A percentile compares a stretch with the other conserved stretches of the same genome.
phyloP scores from a whole-genome alignment of 2,113 vertebrate genomes.

The Pseudorectes ferrugineus region DNA sequence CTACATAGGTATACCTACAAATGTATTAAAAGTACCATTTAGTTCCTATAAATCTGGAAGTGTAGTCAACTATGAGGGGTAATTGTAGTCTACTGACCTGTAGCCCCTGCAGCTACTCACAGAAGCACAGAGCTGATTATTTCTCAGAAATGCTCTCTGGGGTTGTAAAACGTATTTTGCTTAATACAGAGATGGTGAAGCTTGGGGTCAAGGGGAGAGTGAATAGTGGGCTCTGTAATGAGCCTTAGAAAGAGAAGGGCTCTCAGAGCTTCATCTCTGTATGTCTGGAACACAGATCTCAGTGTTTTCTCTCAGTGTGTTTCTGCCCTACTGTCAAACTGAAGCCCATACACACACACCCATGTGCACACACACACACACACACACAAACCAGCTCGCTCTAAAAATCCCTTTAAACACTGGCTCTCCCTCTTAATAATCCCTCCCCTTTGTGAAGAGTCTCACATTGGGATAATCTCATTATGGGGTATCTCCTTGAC shows the following conservation, averaged over 20 bases:
- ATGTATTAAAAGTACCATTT: background rate
- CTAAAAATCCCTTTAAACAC: background rate
- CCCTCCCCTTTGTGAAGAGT: background rate
- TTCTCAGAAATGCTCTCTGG: conserved; percentile 4
- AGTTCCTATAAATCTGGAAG: background rate
- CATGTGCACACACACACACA: background rate
- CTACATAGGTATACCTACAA: background rate
- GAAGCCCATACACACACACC: fast-evolving
- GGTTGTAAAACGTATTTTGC: conserved; percentile 3
- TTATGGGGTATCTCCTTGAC: conserved; percentile 2
- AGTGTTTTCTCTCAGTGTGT: background rate
- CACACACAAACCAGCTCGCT: background rate
- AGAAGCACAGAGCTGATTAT: conserved; percentile 15
- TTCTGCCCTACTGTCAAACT: background rate
- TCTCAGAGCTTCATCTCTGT: background rate
- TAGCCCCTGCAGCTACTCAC: background rate
- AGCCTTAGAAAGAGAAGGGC: background rate
- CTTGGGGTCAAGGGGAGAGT: background rate
- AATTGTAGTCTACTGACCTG: conserved; percentile 3
- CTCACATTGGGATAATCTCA: conserved; percentile 13
- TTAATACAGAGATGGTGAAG: background rate
- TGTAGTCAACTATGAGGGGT: background rate
- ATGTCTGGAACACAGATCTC: background rate
- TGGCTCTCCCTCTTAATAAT: background rate
- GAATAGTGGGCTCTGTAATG: conserved; percentile 4